Conservation (phyloP, 2,888 invertebrate species). For the Cephus runcator region DNA sequence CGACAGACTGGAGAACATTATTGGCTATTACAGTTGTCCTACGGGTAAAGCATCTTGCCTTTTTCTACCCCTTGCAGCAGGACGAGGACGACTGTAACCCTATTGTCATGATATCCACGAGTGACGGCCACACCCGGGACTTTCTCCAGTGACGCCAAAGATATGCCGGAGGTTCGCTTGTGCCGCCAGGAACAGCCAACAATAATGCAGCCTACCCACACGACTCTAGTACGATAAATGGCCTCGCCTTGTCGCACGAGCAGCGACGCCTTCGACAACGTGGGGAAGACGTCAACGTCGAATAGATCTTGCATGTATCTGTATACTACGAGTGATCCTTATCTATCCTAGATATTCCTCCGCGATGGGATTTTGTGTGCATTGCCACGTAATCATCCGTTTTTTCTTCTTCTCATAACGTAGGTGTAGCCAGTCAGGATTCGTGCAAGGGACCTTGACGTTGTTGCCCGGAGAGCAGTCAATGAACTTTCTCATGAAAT, state of each 20-base stretch:
- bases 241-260: not conserved
- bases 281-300: not conserved
- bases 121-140: constrained; percentile 40
- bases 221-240: not conserved
- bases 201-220: not conserved
- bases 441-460: not conserved
- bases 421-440: not conserved
- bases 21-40: not conserved
- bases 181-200: not conserved
- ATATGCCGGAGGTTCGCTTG: constrained; percentile 21
- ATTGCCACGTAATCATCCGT: not conserved
- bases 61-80: not conserved
- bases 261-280: not conserved
- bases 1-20: not conserved
- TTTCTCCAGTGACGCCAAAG: constrained; percentile 49
- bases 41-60: not conserved
- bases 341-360: not conserved
- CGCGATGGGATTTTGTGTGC: not conserved
- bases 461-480: not conserved
- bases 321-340: not conserved
- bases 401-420: not conserved
- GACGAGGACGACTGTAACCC: not conserved
- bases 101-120: not conserved
- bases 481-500: constrained; percentile 5
- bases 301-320: not conserved